Evolutionary conservation across 2,888 invertebrate species (phyloP).

Genomic region (Meteorus cinctellus): DNA sequence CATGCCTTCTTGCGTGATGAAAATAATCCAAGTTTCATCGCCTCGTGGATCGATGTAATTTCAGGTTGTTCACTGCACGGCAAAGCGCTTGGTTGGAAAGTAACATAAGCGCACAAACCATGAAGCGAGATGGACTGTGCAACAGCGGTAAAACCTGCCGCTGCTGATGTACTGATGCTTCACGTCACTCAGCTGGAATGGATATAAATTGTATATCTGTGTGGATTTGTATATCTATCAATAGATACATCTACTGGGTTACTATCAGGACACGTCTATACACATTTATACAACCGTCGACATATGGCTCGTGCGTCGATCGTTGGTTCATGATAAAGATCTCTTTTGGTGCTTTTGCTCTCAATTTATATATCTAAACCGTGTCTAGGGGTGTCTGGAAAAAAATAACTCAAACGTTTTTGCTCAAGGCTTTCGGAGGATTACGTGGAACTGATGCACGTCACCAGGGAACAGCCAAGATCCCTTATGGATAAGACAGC

Average conservation of each 20-base stretch:
- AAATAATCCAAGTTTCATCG: constrained; percentile 47
- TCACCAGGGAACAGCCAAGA: constrained; percentile 17
- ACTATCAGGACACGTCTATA: constrained; percentile 22
- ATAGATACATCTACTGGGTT: constrained; percentile 2
- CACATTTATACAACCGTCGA: constrained; percentile 39
- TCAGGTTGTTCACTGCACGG: constrained; percentile 46
- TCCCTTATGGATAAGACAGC: constrained; percentile 6
- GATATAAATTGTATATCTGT: neutral
- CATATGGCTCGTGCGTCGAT: constrained; percentile 55
- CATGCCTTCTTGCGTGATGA: constrained; percentile 44
- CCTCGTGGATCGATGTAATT: constrained; percentile 47
- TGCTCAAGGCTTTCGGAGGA: constrained; percentile 30
- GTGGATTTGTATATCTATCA: constrained; percentile 6
- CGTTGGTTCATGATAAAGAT: constrained; percentile 29
- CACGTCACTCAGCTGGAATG: constrained; percentile 17
- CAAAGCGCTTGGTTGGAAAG: constrained; percentile 23
- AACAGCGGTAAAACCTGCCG: constrained; percentile 19
- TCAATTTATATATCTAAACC: constrained; percentile 3
- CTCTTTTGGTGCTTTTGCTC: constrained; percentile 5
- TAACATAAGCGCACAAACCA: constrained; percentile 19
- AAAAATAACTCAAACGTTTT: constrained; percentile 25
- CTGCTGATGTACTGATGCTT: constrained; percentile 6
- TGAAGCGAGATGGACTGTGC: constrained; percentile 1
- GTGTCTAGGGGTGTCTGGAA: constrained; percentile 13
- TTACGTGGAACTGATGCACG: constrained; percentile 31